Base-by-base conservation (phyloP, 1,140 invertebrate species). In the Drosophila kikkawai region DNA sequence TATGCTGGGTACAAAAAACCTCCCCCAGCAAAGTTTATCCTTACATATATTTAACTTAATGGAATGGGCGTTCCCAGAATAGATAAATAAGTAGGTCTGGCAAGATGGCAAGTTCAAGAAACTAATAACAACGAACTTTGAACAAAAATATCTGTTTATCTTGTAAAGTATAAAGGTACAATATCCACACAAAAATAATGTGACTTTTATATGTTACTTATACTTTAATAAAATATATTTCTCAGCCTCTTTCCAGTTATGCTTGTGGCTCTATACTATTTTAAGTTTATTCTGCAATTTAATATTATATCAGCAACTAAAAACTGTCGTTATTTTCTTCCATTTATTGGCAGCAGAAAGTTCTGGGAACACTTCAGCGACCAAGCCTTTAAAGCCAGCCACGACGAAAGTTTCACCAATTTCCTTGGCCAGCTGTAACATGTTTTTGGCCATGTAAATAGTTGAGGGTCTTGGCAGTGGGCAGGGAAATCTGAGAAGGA, bases 361-460 rank as follows among this genome's bases (percentile, higher is more conserved):
- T 51, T 39, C 22, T 59, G 19, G 7, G 1, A 50, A 36, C 37
- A 41, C 42, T 39, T 59, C 22, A 29, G 15, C n/a, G 36, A 32
- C 42, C 69, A 59, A 73, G 44, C 44, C 67, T 59, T 59, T 51
- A 73, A 73, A 59, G 67, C 69, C 67, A 70, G n/a, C 17, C 67
- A 19, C 4, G 17, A 8, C 19, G 26, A 50, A 73, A 73, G 53
- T 71, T 71, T 50, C 19, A 22, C n/a, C 67, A 36, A 42, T 73
- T 32, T 44, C 36, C 44, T 37, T 50, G 45, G 37, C 45, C 36
- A 41, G 15, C 19, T 50, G 37, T n/a, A 56, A 42, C 69, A 59
- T 59, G 69, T 41, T 73, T 57, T 71, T 50, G 67, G 44, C 37
- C 67, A 59, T 73, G 69, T 73, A 71, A 73, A 73, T 71, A 59